Evolutionary conservation across 2,888 invertebrate genomes (phyloP).

Genomic region (Piscicola geometra): DNA sequence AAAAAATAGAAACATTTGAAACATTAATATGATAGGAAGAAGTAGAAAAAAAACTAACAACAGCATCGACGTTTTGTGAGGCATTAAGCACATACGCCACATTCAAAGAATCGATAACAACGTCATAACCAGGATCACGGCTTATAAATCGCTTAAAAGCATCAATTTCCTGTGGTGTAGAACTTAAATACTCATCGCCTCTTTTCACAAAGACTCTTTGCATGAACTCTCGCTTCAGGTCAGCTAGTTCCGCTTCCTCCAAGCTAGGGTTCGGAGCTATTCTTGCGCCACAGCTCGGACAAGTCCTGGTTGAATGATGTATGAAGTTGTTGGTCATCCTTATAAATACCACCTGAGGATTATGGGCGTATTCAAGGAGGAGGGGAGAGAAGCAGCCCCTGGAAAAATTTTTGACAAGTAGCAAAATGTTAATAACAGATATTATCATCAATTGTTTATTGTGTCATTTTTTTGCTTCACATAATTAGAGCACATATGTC

Average conservation of each 20-base stretch:
- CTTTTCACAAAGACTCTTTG: slow-evolving; percentile 9
- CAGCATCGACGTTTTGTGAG: background rate
- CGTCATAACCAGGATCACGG: background rate
- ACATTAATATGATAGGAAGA: too few relatives aligned
- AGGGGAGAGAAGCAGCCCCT: too few relatives aligned
- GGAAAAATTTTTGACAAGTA: too few relatives aligned
- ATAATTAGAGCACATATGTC: too few relatives aligned
- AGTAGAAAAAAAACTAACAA: background rate
- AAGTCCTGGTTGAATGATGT: slow-evolving; percentile 11
- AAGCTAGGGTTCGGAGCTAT: background rate
- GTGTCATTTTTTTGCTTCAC: too few relatives aligned
- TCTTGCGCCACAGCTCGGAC: background rate
- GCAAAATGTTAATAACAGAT: too few relatives aligned
- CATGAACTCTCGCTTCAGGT: background rate
- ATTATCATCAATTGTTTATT: too few relatives aligned
- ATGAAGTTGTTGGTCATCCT: background rate
- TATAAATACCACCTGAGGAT: background rate
- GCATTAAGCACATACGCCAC: background rate
- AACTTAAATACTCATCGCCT: background rate
- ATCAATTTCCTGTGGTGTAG: slow-evolving; percentile 9
- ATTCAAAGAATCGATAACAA: slow-evolving; percentile 27
- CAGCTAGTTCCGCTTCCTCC: background rate
- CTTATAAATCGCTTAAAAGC: background rate
- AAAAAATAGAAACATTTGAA: too few relatives aligned
- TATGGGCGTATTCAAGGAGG: too few relatives aligned